Evolutionary conservation across 2,888 invertebrate genomes (phyloP), one percentile per base, ranked within the genome.

Genomic region (Xylota sylvarum): DNA sequence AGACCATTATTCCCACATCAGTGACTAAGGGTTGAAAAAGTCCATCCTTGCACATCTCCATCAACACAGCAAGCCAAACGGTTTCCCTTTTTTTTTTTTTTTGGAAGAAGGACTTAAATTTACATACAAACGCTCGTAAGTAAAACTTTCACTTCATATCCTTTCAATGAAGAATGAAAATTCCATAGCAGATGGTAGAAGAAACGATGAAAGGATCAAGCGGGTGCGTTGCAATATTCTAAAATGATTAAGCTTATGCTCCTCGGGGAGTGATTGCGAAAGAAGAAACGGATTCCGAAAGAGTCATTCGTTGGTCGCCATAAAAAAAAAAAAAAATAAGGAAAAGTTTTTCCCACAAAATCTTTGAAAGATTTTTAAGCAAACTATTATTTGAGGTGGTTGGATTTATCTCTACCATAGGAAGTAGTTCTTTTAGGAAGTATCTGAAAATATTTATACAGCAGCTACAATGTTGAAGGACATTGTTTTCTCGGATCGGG

Each of bases 1-100:
- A 67, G 58, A 58, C 48, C 19, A 58, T 67, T 67, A 58, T 67
- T 50, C 67, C 58, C 77, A 67, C 67, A 58, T 67, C 77, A 77
- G 48, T 50, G 50, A 48, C 65, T 60, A 46, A 37, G 52, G 35
- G 43, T 32, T 50, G 43, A 67, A 55, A 10, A 43, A 52, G 65
- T 67, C 48, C 67, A 67, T 60, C 40, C 37, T 37, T 81, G 67
- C 58, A 60, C 64, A 60, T 73, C 65, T 56, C 58, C 35, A 48
- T 37, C 37, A 17, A 58, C 2, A 77, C 23, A n/a, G n/a, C n/a
- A n/a, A n/a, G 7, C 27, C 35, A 50, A 17, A 17, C 10, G 9
- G n/a, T 23, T 37, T 43, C 32, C 50, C 65, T 19, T 19, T 6
- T 35, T 27, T 27, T 23, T 50, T 27, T 50, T 12, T 7, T 35